Conservation (phyloP, 2,113 vertebrate species). For the Corythaeola cristata region DNA sequence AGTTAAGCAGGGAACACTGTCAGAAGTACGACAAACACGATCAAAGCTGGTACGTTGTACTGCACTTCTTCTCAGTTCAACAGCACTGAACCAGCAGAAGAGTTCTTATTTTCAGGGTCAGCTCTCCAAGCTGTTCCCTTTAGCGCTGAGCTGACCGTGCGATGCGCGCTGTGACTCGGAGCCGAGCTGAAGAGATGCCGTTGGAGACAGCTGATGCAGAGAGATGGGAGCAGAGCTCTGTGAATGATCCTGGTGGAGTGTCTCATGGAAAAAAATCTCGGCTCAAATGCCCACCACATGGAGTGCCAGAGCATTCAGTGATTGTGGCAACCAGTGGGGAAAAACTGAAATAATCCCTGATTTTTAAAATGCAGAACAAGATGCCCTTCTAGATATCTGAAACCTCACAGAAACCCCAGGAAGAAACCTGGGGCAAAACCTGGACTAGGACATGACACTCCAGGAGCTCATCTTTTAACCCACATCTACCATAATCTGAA, state of each 20-base stretch:
- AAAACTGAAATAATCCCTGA: not conserved
- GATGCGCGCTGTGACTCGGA: rapidly evolving
- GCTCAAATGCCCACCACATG: rapidly evolving
- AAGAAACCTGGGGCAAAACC: not conserved
- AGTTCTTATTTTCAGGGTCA: not conserved
- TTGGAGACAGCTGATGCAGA: not conserved
- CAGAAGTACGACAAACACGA: not conserved
- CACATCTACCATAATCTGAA: not conserved
- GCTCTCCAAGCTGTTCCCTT: not conserved
- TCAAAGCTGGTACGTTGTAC: not conserved
- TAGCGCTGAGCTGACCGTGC: rapidly evolving
- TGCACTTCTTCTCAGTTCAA: not conserved
- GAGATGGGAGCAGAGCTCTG: not conserved
- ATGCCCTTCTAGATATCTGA: not conserved
- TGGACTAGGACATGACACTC: not conserved
- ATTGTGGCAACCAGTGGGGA: not conserved
- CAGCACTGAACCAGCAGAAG: not conserved
- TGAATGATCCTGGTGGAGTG: rapidly evolving
- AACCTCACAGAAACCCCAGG: not conserved
- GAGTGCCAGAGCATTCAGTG: not conserved
- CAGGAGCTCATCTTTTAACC: not conserved
- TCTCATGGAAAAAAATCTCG: too few relatives aligned
- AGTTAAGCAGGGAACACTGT: not conserved
- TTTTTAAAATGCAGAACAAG: not conserved
- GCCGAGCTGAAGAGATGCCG: rapidly evolving